Evolutionary conservation across 2,113 vertebrate species (phyloP), one percentile per base, ranked within the genome.

Genomic region (Mirza zaza): DNA sequence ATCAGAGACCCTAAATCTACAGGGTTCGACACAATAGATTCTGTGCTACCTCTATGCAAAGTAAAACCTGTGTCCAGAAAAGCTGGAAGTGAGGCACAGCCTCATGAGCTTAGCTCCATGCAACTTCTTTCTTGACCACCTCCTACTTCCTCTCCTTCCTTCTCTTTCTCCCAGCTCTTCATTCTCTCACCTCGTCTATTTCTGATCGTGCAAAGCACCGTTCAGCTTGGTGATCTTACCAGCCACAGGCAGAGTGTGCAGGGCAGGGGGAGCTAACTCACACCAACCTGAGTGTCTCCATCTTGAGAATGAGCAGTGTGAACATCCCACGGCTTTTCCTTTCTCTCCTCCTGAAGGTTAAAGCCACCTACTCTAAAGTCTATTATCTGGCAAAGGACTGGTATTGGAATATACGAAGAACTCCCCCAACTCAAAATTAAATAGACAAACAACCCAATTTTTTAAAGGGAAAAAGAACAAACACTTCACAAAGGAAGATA

Each of bases 51-150:
- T 76, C 34, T 18, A 5, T 0, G 23, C 25, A 29, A 21, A 77
- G 36, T 34, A 39, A 82, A 91, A 71, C 10, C 32, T 39, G 6
- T 25, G 20, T 36, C 32, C 11, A 34, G 57, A 50, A 48, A 67
- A 12, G 9, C 3, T 18, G 25, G 21, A 3, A 8, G 12, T 5
- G 2, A 32, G 45, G 7, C 9, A 3, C 7, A 13, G 45, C 9
- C 27, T 90, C 21, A 20, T 18, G 8, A 65, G 59, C 32, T 23
- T 21, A 12, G 36, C 25, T 39, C 23, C 57, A 2, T 5, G 5
- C 5, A 36, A 3, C 34, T 1, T 48, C 45, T 50, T 29, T 8
- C 36, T 39, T 15, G 3, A 32, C 4, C 57, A n/a, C 0, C 2
- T 45, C 17, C 68, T 7, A 17, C 13, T 6, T 34, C 9, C 50